A percentile compares a stretch with the other conserved stretches of the same genome.
phyloP scores from a whole-genome alignment of 2,113 vertebrate genomes.

The Cichladusa arquata region DNA sequence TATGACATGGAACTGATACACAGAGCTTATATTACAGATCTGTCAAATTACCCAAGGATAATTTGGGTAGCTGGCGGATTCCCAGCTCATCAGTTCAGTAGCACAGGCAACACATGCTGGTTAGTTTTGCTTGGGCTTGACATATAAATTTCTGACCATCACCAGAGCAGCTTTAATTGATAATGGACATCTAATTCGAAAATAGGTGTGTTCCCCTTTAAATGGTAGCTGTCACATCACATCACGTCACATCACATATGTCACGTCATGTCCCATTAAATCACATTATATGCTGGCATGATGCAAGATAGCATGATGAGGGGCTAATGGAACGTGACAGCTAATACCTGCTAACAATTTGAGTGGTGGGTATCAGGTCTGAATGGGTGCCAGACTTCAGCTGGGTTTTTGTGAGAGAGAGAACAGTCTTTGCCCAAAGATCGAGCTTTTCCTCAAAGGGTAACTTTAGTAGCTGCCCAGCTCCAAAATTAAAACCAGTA shows the following conservation, averaged over 20 bases:
- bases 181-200: slow-evolving; percentile 44
- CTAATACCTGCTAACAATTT: slow-evolving; percentile 59
- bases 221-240: slow-evolving; percentile 54
- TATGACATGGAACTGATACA: slow-evolving; percentile 23
- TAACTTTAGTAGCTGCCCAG: neutral
- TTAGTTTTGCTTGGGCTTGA: slow-evolving; percentile 32
- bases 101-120: neutral
- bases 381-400: neutral
- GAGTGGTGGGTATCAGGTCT: slow-evolving; percentile 22
- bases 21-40: slow-evolving; percentile 60
- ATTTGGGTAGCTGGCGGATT: slow-evolving; percentile 41
- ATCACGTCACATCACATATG: slow-evolving; percentile 55
- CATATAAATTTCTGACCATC: slow-evolving; percentile 26
- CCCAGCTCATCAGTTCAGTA: slow-evolving; percentile 47
- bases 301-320: slow-evolving; percentile 29
- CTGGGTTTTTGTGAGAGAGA: neutral
- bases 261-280: slow-evolving; percentile 58
- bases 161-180: slow-evolving; percentile 57
- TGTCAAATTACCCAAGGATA: slow-evolving; percentile 44
- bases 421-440: neutral
- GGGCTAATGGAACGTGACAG: slow-evolving; percentile 55
- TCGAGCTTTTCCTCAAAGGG: neutral
- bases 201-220: slow-evolving; percentile 66
- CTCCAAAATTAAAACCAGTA: neutral
- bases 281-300: slow-evolving; percentile 60